Evolutionary conservation across 92 coral and sea anemone species (phyloP).

Genomic region (Epizoanthus illoricatus): DNA sequence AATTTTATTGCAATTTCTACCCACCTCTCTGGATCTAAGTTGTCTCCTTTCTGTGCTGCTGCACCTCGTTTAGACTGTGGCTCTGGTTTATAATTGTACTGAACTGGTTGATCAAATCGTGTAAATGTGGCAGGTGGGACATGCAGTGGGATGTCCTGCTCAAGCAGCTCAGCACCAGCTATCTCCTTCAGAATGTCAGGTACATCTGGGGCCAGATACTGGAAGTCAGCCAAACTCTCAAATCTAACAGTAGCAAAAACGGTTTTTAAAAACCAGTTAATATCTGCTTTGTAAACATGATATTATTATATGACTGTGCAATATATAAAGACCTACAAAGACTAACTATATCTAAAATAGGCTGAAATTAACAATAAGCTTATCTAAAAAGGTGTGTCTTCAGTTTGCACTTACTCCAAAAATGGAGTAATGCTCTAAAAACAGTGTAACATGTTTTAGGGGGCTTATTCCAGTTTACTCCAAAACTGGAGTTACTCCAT

Average conservation of each 20-base stretch:
- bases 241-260: constrained; percentile 54
- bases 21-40: constrained; percentile 54
- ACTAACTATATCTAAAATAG: too few species aligned
- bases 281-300: too few species aligned
- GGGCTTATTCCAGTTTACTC: too few species aligned
- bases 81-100: constrained; percentile 68
- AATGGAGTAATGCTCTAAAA: too few species aligned
- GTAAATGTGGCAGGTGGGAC: constrained; percentile 87
- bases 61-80: constrained; percentile 41
- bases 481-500: too few species aligned
- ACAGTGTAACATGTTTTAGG: too few species aligned
- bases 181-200: constrained; percentile 71
- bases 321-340: too few species aligned
- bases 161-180: constrained; percentile 63
- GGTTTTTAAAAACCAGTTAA: too few species aligned
- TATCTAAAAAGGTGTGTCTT: too few species aligned
- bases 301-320: too few species aligned
- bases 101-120: constrained; percentile 71
- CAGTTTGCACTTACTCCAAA: too few species aligned
- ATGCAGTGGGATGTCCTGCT: constrained; percentile 61
- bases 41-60: constrained; percentile 37
- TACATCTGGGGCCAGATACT: constrained; percentile 72
- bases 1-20: neutral
- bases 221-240: constrained; percentile 82
- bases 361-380: too few species aligned